These are phyloP conservation scores for Exaiptasia diaphana DNA, from an alignment of 64 coral and sea anemone genomes.

Conservation along the genomic window DNA sequence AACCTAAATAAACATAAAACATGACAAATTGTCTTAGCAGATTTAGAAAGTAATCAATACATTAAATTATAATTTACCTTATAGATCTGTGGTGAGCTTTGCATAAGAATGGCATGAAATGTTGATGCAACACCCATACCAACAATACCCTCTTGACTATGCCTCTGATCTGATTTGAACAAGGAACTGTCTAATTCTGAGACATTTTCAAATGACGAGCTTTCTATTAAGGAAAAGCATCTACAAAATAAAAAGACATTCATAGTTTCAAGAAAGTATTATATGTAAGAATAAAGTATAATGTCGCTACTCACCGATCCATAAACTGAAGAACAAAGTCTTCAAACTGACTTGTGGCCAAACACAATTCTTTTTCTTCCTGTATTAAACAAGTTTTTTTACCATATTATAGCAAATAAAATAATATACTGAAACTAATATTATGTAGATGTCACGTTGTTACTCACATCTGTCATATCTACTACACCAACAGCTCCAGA, in stretches of 20 bases:
- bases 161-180: slow-evolving; percentile 69
- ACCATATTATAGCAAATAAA: background rate
- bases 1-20: slow-evolving; percentile 51
- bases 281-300: background rate
- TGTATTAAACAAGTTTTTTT: background rate
- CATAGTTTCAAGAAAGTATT: background rate
- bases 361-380: slow-evolving; percentile 93
- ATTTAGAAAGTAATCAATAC: background rate
- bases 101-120: slow-evolving; percentile 95
- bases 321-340: slow-evolving; percentile 99
- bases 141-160: slow-evolving; percentile 88
- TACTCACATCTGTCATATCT: slow-evolving; percentile 86
- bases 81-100: slow-evolving; percentile 93
- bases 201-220: slow-evolving; percentile 83
- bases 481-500: slow-evolving; percentile 69
- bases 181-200: slow-evolving; percentile 83
- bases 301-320: slow-evolving; percentile 68
- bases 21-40: background rate
- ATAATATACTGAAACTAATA: background rate
- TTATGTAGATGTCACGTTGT: no score
- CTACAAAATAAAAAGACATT: slow-evolving; percentile 12
- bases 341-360: slow-evolving; percentile 93
- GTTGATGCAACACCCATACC: slow-evolving; percentile 96
- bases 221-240: slow-evolving; percentile 98
- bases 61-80: slow-evolving; percentile 30